Evolutionary conservation across 2,113 vertebrate species (phyloP), one percentile per base, ranked within the genome.

Genomic region (Halichoeres trimaculatus): DNA sequence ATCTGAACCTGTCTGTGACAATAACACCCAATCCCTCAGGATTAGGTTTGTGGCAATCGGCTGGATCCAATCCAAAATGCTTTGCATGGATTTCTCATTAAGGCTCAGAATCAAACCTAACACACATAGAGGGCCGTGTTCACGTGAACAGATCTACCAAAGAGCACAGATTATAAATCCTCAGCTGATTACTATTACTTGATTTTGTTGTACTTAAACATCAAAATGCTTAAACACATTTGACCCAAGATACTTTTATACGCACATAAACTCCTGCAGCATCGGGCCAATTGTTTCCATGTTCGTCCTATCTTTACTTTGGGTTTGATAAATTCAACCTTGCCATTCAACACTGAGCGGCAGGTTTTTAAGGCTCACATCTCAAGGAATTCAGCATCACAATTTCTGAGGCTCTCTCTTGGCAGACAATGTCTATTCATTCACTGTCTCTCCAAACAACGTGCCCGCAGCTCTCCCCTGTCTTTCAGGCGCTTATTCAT

Each of bases 401-500:
- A 26, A 53, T 73, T 61, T 78, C 5, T 50, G 64, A 80, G 47
- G 55, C 50, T 41, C 70, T 48, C 72, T 66, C 23, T 86, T 83
- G 74, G 85, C 74, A 83, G 56, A 76, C 64, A 70, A 58, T 57
- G 43, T 80, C 71, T 79, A 45, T 84, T 74, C 76, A 78, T 88
- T 82, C 77, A 82, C 36, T 8, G 62, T 82, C 70, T 82, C 57
- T 85, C 80, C 50, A 78, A 85, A 84, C 73, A 77, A 72, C 69
- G 80, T 47, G 77, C 81, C 81, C 38, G 23, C 45, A 83, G 81
- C 82, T 40, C 70, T 76, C 12, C 72, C 58, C 69, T 59, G 38
- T 80, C 76, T 85, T 10, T 84, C 68, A 86, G 76, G 88, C 63
- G 70, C 78, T 87, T 82, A 85, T 73, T 92, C 86, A 86, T 90